Percentiles rank a stretch among this genome's conserved stretches.
Conservation (phyloP, 2,113 vertebrate species). For the human (Homo sapiens) region GRCh38 chr3:161063001-161063500, state of each 20-base stretch:
- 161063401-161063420: not conserved
- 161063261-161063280: conserved; percentile 2
- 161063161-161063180: no score
- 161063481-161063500: not conserved
- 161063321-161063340: not conserved
- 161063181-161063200: no score
- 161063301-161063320: not conserved
- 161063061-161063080: no score
- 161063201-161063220: no score
- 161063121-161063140: no score
- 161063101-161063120: no score
- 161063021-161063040: no score
- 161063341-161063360: not conserved
- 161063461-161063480: not conserved
- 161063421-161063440: not conserved
- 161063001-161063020: no score
- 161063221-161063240: no score
- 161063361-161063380: conserved; percentile 18
- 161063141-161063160: no score
- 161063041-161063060: no score
- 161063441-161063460: not conserved
- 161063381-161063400: not conserved
- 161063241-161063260: not conserved
- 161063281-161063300: not conserved
- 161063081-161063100: no score